These are phyloP conservation scores for Acleris holmiana DNA, from an alignment of 2,888 invertebrate species.

Conservation along the genomic window DNA sequence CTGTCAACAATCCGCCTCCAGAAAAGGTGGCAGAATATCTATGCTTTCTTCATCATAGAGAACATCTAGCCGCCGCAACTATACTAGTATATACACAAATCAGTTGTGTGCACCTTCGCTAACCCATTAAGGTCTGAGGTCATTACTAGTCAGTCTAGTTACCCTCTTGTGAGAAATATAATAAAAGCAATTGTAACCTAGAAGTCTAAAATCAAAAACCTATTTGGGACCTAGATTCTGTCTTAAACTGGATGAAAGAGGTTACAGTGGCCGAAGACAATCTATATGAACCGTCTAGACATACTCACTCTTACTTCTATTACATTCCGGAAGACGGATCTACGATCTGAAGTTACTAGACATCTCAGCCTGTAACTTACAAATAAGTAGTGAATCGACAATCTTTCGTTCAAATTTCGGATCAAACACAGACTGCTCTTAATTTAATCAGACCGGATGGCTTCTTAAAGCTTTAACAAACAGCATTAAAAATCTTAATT, in stretches of 20 bases:
- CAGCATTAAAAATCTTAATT: neutral
- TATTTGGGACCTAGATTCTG: too few species aligned
- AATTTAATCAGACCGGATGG: conserved; percentile 4
- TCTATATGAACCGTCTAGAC: too few species aligned
- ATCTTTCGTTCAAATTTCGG: neutral
- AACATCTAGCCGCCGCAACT: conserved; percentile 13
- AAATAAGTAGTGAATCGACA: neutral
- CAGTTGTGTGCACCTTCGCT: too few species aligned
- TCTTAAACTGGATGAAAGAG: too few species aligned
- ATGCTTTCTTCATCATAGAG: conserved; percentile 8
- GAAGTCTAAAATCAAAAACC: too few species aligned
- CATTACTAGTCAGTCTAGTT: too few species aligned
- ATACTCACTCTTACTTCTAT: too few species aligned
- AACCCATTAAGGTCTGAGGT: too few species aligned
- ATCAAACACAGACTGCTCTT: neutral
- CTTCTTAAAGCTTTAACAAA: neutral
- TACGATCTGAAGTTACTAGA: neutral
- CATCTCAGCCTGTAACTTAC: neutral
- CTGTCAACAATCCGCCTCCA: neutral
- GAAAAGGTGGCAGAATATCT: conserved; percentile 8
- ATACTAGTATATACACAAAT: too few species aligned
- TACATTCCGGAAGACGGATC: neutral
- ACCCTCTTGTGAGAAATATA: too few species aligned
- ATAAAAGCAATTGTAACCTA: too few species aligned
- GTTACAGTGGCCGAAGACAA: too few species aligned